Evolutionary conservation across 2,888 invertebrate genomes (phyloP), one percentile per base, ranked within the genome.

Genomic region (Coelopa pilipes): DNA sequence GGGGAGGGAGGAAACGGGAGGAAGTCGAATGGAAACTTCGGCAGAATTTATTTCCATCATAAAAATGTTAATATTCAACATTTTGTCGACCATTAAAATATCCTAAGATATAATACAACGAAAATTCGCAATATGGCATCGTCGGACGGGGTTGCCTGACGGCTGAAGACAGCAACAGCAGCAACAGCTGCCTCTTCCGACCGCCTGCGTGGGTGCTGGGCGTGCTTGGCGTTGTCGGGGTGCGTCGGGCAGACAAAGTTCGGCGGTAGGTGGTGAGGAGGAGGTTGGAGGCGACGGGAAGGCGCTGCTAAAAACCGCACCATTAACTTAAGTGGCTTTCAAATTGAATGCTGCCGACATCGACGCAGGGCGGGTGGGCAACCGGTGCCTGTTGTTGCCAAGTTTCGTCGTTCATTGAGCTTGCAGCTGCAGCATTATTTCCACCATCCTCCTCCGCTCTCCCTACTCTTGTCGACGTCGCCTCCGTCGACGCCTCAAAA

Each of bases 81-180:
- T 81, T 78, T 79, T 82, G 80, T 79, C 77, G 79, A 78, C 80
- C 83, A 83, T 83, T 83, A 80, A 83, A 80, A 80, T 78, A 78
- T 76, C 76, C 79, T 79, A 79, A 78, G 78, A 75, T 15, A 67
- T 21, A 68, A 69, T 59, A 76, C 67, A 75, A 73, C 53, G 62
- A 75, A 74, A 69, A 72, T 74, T 46, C 74, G 65, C 34, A 70
- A 65, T 70, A 70, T 70, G 70, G 70, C 70, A 73, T 11, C 19
- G 7, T 65, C 65, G 47, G 45, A 46, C 46, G 21, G 34, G 13
- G 9, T n/a, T n/a, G n/a, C n/a, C n/a, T n/a, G n/a, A n/a, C n/a
- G 34, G 2, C 34, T 34, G 34, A 7, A 2, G 7, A 34, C 34
- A 2, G 4, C 7, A 34, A 7, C 59, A 21, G 17, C 49, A 47